phyloP scores from a whole-genome alignment of 2,797 vertebrate species.

The Bovichtus variegatus region DNA sequence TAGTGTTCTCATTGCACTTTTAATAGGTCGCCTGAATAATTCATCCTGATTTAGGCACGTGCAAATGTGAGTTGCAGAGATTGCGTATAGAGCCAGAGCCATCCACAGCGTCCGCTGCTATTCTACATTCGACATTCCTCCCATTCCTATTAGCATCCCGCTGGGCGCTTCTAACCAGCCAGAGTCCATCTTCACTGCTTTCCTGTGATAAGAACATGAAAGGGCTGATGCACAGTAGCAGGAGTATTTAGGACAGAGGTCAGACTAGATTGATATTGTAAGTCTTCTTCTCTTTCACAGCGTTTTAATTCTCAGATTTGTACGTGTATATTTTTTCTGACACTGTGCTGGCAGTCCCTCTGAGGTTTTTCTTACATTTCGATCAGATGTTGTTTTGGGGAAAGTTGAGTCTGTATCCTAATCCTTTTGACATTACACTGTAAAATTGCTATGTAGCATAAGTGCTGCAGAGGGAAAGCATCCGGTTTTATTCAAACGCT shows the following conservation, averaged over 20 bases:
- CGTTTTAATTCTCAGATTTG: constrained; percentile 26
- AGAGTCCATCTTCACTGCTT: constrained; percentile 59
- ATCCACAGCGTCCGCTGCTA: constrained; percentile 53
- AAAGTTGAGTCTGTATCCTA: constrained; percentile 39
- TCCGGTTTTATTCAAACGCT: constrained; percentile 67
- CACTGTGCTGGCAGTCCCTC: constrained; percentile 24
- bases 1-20: background rate
- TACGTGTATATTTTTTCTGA: constrained; percentile 29
- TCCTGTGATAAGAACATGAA: constrained; percentile 76
- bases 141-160: constrained; percentile 73
- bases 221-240: constrained; percentile 53
- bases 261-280: constrained; percentile 48
- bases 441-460: constrained; percentile 38
- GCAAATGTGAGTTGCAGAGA: constrained; percentile 5
- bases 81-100: constrained; percentile 10
- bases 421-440: constrained; percentile 56
- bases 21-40: background rate
- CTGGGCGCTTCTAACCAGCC: constrained; percentile 54
- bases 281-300: constrained; percentile 1
- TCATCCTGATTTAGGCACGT: constrained; percentile 1
- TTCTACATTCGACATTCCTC: constrained; percentile 80
- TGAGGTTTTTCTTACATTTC: constrained; percentile 29
- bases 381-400: constrained; percentile 40
- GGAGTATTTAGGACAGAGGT: constrained; percentile 72
- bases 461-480: constrained; percentile 26